Base-by-base conservation (phyloP, 2,113 vertebrate species). In the Gallinago paraguaiae region DNA sequence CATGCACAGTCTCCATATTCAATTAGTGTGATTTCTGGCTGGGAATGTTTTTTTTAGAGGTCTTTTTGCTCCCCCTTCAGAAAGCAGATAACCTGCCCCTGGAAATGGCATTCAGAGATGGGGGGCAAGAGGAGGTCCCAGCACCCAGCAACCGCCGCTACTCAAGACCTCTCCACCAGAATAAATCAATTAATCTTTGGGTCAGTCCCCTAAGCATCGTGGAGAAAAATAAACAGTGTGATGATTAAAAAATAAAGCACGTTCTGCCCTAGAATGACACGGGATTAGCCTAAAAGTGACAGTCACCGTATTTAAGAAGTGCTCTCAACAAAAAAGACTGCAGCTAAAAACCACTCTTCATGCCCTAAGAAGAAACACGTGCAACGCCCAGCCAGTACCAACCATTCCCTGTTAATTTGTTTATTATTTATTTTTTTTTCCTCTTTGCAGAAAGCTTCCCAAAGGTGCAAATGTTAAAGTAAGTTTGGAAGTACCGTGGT, bases 401-500 rank as follows among this genome's bases (percentile, higher is more conserved):
- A 39, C 18, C 0, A 0, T 11, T 68, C n/a, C 78, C n/a, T 2
- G 1, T 2, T 17, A 24, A 6, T 60, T 65, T n/a, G 30, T 17
- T 51, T 63, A 5, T 35, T 25, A 7, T 17, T 75, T 28, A 1
- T 46, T 70, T 50, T 30, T 14, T 11, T 46, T 46, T 46, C 11
- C 70, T 41, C 56, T 39, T 70, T 75, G 33, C n/a, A 63, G 33
- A 48, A 88, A 68, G 45, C 11, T 84, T 61, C 63, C 53, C 57
- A 54, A 53, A 33, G 3, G 17, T 8, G n/a, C 22, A 59, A 53
- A 51, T 1, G 12, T 41, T 33, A 59, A 74, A 69, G n/a, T 1
- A 80, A 93, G 30, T 57, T 68, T 31, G 71, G 54, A 70, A 82
- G 68, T 98, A 99, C 99, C 99, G 7, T 99, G 99, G 95, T 99